Evolutionary conservation across 2,113 vertebrate genomes (phyloP).

Genomic region (Rhinopomastus cyanomelas): DNA sequence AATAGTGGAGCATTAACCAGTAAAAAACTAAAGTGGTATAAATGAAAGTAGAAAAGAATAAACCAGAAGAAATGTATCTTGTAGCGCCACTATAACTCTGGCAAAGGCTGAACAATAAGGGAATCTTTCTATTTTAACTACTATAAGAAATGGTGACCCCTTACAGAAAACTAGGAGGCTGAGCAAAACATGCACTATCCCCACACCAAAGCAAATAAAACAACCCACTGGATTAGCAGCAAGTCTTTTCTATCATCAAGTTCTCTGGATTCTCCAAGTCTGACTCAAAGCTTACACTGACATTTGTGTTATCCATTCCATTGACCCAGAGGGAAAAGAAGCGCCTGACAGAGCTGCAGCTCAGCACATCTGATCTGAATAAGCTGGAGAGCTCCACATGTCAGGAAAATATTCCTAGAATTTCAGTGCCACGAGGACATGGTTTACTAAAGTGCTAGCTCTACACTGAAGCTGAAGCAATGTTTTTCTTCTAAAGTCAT

Average conservation of each 20-base stretch:
- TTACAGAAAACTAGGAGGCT: neutral
- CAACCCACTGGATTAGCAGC: neutral
- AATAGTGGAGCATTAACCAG: neutral
- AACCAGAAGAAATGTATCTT: neutral
- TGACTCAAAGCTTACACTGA: constrained; percentile 10
- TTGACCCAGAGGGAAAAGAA: neutral
- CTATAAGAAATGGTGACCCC: neutral
- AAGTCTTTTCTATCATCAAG: neutral
- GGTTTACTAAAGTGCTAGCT: neutral
- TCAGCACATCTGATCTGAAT: neutral
- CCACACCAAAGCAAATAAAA: neutral
- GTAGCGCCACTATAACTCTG: neutral
- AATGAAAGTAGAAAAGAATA: neutral
- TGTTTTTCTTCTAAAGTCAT: neutral
- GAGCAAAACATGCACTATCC: neutral
- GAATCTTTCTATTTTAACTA: neutral
- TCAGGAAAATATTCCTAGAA: neutral
- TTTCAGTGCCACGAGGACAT: neutral
- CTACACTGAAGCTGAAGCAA: neutral
- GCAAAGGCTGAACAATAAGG: neutral
- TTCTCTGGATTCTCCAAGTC: neutral
- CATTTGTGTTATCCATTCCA: neutral
- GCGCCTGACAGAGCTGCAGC: neutral
- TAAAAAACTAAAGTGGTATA: neutral
- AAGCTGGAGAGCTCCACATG: neutral